phyloP scores from a whole-genome alignment of 2,797 vertebrate species.

The Leptoclinus maculatus region DNA sequence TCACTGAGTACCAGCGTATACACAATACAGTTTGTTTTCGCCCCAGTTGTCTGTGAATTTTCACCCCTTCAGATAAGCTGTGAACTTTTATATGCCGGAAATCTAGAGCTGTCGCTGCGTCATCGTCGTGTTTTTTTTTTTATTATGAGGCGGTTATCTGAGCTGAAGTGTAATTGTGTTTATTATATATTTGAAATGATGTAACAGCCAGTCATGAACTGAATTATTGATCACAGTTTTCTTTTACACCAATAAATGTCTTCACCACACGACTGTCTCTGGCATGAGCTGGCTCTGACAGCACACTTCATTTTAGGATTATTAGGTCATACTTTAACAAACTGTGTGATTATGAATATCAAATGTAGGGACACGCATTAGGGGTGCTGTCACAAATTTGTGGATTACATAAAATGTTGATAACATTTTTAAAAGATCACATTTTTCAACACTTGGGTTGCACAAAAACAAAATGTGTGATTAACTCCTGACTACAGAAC shows the following conservation, averaged over 20 bases:
- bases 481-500: not conserved
- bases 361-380: not conserved
- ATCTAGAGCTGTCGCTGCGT: constrained; percentile 23
- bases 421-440: not conserved
- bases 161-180: constrained; percentile 40
- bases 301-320: not conserved
- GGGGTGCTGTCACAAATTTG: not conserved
- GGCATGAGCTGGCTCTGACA: not conserved
- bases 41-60: constrained; percentile 51
- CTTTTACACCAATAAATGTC: constrained; percentile 68
- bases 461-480: not conserved
- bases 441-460: not conserved
- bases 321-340: not conserved
- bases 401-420: not conserved
- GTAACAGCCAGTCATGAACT: constrained; percentile 60
- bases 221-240: constrained; percentile 70
- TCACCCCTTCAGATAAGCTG: constrained; percentile 71
- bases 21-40: not conserved
- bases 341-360: not conserved
- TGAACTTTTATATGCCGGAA: constrained; percentile 52
- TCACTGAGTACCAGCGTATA: constrained; percentile 25
- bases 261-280: constrained; percentile 54
- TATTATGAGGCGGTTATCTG: not conserved
- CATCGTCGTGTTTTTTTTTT: not conserved
- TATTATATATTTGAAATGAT: constrained; percentile 62